Conservation (phyloP, 2,888 invertebrate species). For the Microplitis manilae region DNA sequence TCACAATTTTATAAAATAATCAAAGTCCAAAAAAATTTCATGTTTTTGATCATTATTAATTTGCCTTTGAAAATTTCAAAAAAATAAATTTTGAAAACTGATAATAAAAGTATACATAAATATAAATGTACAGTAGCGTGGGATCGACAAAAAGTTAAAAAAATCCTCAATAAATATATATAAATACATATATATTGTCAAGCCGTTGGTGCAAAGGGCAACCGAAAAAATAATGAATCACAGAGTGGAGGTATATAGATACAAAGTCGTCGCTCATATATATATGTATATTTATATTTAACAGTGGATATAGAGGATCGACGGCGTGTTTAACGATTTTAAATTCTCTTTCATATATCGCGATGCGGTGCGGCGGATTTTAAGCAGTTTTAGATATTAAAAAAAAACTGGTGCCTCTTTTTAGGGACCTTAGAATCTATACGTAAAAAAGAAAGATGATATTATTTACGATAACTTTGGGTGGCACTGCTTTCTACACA, state of each 20-base stretch:
- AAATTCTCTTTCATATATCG: conserved; percentile 8
- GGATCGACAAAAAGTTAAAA: conserved; percentile 37
- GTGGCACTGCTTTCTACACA: background rate
- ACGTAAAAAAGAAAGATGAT: background rate
- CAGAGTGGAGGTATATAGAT: background rate
- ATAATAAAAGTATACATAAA: conserved; percentile 1
- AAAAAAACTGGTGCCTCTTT: background rate
- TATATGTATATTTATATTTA: background rate
- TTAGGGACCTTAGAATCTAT: background rate
- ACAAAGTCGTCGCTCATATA: conserved; percentile 10
- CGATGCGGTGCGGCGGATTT: background rate
- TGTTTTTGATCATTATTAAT: too few species aligned
- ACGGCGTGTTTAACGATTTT: background rate
- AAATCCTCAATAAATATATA: conserved; percentile 41
- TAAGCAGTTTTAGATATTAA: background rate
- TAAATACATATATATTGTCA: conserved; percentile 43
- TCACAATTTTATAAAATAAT: too few species aligned
- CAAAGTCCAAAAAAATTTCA: too few species aligned
- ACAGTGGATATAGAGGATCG: background rate
- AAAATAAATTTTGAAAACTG: background rate
- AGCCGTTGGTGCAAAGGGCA: conserved; percentile 48
- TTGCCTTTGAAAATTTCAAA: background rate
- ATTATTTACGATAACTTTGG: conserved; percentile 1
- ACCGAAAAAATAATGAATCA: conserved; percentile 49
- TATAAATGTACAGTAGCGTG: conserved; percentile 21